Evolutionary conservation across 1,140 invertebrate species (phyloP).

Genomic region (Leptinotarsa undecemlineata): DNA sequence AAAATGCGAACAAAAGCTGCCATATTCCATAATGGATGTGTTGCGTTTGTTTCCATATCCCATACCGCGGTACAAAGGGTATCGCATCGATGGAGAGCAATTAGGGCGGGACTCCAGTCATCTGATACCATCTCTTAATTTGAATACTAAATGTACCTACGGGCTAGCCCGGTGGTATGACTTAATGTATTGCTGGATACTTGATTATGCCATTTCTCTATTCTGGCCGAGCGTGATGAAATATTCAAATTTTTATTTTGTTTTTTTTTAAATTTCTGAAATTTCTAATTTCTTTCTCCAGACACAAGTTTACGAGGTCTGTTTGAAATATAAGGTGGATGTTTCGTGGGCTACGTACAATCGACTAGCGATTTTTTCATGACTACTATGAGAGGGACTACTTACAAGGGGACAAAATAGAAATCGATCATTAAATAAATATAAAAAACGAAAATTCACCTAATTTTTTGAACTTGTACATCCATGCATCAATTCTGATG

Average conservation of each 20-base stretch:
- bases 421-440: too few relatives aligned
- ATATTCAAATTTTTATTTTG: slow-evolving; percentile 10
- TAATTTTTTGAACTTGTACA: too few relatives aligned
- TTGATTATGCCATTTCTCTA: slow-evolving; percentile 21
- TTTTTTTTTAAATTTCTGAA: background rate
- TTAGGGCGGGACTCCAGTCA: slow-evolving; percentile 50
- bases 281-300: too few relatives aligned
- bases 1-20: slow-evolving; percentile 47
- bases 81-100: slow-evolving; percentile 48
- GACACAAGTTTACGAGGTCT: background rate
- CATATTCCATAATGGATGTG: slow-evolving; percentile 48
- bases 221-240: slow-evolving; percentile 4
- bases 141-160: slow-evolving; percentile 47
- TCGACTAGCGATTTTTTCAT: too few relatives aligned
- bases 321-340: too few relatives aligned
- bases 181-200: slow-evolving; percentile 34
- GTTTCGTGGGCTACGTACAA: accelerated
- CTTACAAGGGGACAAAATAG: too few relatives aligned
- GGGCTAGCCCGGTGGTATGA: slow-evolving; percentile 32
- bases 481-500: too few relatives aligned
- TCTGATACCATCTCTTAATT: slow-evolving; percentile 48
- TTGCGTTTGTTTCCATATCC: slow-evolving; percentile 48
- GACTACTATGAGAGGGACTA: too few relatives aligned
- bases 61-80: slow-evolving; percentile 34
- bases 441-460: too few relatives aligned